Base-by-base conservation (phyloP, 2,797 vertebrate genomes). In the Hydrophis major region DNA sequence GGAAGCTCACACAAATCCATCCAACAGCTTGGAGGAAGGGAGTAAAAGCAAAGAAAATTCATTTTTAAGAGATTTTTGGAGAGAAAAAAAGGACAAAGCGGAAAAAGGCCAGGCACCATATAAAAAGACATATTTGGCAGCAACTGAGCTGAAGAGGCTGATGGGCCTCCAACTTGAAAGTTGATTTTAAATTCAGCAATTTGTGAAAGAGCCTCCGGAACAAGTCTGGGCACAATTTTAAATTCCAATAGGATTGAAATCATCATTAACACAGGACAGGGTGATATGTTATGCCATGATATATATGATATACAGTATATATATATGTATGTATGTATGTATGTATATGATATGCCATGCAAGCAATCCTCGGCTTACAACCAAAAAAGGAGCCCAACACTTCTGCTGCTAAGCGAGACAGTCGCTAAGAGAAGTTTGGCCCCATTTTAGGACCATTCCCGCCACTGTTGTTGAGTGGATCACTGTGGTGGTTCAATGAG, bases 21-120 rank as follows among this genome's bases (percentile, higher is more conserved):
- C 3, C 69, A 7, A 0, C 4, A 1, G 13, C 2, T 53, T 12
- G 20, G 20, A 6, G 22, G 22, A 10, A 1, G 14, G 55, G 5
- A 55, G 11, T 18, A 42, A 32, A 69, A 66, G 47, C 4, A 53
- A 13, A 22, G 25, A 16, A 25, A 5, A 63, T 63, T 53, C n/a
- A 28, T 66, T 37, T 13, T 11, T 13, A 56, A 57, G 25, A 28
- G 28, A 74, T 3, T n/a, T 61, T 89, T 37, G 83, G 37, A 88
- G 61, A 42, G 32, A 89, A 55, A 86, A 42, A 83, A 42, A 74
- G 28, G 27, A 25, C 37, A 61, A 78, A 20, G 59, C 2, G 47
- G 4, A 4, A 6, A 32, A 50, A 22, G 4, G 18, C 13, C 61
- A 7, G 57, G 3, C 16, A 86, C 50, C 20, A 1, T 18, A 50